phyloP scores from a whole-genome alignment of 2,113 vertebrate genomes.

The Callorhinus ursinus region DNA sequence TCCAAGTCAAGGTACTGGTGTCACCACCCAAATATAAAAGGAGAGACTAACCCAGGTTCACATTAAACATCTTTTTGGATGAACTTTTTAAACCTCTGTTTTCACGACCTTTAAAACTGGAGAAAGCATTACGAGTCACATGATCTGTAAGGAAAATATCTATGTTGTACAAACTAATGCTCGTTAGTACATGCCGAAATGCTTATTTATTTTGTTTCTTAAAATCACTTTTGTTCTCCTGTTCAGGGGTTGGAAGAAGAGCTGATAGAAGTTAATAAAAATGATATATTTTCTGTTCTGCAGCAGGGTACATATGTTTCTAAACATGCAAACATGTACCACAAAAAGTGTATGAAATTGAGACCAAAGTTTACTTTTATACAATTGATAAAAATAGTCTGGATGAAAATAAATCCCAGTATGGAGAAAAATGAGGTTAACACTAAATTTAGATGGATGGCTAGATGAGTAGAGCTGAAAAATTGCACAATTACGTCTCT shows the following conservation, averaged over 20 bases:
- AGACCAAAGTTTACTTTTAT: conserved; percentile 57
- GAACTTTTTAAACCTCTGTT: not conserved
- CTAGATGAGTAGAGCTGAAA: conserved; percentile 75
- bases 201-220: not conserved
- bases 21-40: not conserved
- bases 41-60: not conserved
- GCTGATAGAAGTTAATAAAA: conserved; percentile 22
- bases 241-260: conserved; percentile 1
- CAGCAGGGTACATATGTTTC: conserved; percentile 56
- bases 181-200: not conserved
- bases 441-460: conserved; percentile 79
- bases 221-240: not conserved
- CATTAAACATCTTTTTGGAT: not conserved
- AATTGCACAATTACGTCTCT: conserved; percentile 80
- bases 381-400: conserved; percentile 66
- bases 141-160: not conserved
- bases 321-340: conserved; percentile 47
- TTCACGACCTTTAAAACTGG: not conserved
- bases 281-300: conserved; percentile 57
- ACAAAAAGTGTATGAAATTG: conserved; percentile 67
- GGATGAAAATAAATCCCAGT: conserved; percentile 57
- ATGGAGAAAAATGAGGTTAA: conserved; percentile 78
- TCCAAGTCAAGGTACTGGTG: not conserved
- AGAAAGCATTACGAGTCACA: not conserved
- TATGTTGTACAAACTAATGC: not conserved